Percentiles rank a stretch among this genome's conserved stretches.
These are phyloP conservation scores for Pseudococcus viburni DNA, from an alignment of 2,888 invertebrate genomes.

Conservation along the genomic window DNA sequence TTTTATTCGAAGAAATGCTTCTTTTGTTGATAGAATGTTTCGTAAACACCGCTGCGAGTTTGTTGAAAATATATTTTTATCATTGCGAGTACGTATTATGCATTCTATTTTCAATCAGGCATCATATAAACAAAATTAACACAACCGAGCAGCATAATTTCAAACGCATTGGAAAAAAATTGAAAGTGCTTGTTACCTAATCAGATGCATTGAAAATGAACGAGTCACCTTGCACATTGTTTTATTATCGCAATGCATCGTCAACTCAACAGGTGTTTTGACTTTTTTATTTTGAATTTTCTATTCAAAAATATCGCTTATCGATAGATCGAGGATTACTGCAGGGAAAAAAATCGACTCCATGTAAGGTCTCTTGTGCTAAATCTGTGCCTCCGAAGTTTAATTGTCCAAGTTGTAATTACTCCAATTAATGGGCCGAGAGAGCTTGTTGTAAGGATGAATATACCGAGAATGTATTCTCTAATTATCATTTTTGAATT, in stretches of 20 bases:
- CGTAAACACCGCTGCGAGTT: slow-evolving; percentile 29
- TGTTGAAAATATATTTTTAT: slow-evolving; percentile 36
- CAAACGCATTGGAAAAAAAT: background rate
- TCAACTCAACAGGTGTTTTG: background rate
- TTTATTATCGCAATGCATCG: background rate
- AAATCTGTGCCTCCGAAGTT: background rate
- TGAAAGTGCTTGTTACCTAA: background rate
- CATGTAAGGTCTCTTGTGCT: background rate
- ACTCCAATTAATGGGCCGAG: background rate
- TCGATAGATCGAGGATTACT: background rate
- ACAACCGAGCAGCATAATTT: background rate
- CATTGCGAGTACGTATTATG: background rate
- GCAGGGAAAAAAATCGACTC: background rate
- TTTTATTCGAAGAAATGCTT: background rate
- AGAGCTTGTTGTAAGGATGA: background rate
- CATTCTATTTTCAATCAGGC: background rate
- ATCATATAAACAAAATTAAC: background rate
- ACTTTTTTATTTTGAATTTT: background rate
- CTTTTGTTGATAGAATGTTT: slow-evolving; percentile 29
- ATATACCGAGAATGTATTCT: background rate
- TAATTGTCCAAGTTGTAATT: background rate
- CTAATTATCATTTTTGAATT: slow-evolving; percentile 35
- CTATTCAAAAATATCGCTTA: background rate
- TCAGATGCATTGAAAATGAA: background rate
- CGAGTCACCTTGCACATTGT: slow-evolving; percentile 5